phyloP scores from a whole-genome alignment of 1,140 invertebrate genomes.

The Camponotus pennsylvanicus region DNA sequence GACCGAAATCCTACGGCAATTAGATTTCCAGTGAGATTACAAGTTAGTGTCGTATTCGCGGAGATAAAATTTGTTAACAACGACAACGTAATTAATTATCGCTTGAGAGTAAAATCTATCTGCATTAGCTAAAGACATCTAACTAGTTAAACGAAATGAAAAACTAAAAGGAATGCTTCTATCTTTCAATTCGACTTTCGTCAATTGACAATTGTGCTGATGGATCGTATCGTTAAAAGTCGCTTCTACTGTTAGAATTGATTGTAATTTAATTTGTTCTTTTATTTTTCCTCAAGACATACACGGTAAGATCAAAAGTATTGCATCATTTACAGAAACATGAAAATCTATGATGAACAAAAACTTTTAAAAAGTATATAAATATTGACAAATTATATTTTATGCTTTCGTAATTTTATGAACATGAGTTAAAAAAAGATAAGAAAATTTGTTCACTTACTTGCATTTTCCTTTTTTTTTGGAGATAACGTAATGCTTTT shows the following conservation, averaged over 20 bases:
- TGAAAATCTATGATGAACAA: no score
- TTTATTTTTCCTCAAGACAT: background rate
- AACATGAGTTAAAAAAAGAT: no score
- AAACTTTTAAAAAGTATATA: no score
- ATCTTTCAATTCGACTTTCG: background rate
- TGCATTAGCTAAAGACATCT: background rate
- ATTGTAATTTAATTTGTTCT: background rate
- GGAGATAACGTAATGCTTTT: no score
- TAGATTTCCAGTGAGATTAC: constrained; percentile 31
- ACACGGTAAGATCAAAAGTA: no score
- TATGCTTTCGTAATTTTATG: no score
- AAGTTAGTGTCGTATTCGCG: background rate
- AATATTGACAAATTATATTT: no score
- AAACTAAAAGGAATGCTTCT: background rate
- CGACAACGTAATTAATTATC: constrained; percentile 13
- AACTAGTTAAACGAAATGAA: background rate
- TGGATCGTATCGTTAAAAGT: background rate
- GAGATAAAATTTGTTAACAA: constrained; percentile 19
- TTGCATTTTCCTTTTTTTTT: no score
- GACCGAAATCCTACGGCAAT: constrained; percentile 17
- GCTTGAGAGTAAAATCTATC: background rate
- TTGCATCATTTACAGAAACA: no score
- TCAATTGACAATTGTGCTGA: background rate
- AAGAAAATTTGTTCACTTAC: no score
- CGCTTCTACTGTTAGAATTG: background rate